Conservation (phyloP, 2,888 invertebrate species). For the Ypsolopha sequella region DNA sequence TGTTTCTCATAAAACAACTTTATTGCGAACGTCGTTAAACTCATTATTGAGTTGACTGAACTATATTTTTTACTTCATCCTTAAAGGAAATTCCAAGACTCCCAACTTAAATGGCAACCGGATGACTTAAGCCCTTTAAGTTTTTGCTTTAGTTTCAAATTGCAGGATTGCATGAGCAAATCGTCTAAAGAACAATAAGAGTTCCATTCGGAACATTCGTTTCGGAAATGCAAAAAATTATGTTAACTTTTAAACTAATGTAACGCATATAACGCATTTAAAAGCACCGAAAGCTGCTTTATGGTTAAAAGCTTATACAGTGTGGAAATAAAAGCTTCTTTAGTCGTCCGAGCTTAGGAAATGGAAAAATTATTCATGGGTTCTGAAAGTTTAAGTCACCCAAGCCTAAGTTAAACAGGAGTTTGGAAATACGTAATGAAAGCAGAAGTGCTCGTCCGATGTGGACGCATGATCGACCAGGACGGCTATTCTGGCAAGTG, state of each 20-base stretch:
- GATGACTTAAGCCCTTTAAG: conserved; percentile 31
- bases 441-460: conserved; percentile 27
- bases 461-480: background rate
- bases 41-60: conserved; percentile 16
- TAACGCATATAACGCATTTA: too few species aligned
- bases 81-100: conserved; percentile 49
- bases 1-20: conserved; percentile 30
- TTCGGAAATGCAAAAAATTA: conserved; percentile 14
- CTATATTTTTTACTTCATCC: conserved; percentile 36
- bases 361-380: too few species aligned
- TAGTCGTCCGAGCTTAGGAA: too few species aligned
- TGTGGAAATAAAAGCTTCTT: too few species aligned
- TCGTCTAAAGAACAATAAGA: background rate
- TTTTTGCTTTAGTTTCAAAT: conserved; percentile 13
- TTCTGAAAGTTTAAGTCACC: too few species aligned
- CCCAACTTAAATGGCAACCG: conserved; percentile 44
- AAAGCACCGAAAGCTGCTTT: too few species aligned
- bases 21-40: conserved; percentile 24
- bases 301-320: too few species aligned
- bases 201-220: background rate
- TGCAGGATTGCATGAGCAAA: background rate
- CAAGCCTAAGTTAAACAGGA: too few species aligned
- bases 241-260: too few species aligned
- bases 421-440: conserved; percentile 31
- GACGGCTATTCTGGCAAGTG: too few species aligned